These are phyloP conservation scores for Enteromius viviparus DNA, from an alignment of 2,797 vertebrate species.

Conservation along the genomic window DNA sequence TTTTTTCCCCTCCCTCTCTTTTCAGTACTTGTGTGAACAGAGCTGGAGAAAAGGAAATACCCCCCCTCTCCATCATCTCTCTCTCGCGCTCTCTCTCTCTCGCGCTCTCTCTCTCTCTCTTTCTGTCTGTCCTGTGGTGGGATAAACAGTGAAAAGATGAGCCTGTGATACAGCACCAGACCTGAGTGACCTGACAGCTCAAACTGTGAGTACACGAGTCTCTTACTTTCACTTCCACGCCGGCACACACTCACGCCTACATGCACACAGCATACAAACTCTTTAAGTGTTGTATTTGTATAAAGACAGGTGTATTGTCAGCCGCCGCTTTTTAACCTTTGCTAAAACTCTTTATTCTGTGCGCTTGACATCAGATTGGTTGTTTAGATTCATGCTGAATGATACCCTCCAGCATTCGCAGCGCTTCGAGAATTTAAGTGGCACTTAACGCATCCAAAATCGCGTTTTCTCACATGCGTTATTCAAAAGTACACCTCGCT, in stretches of 20 bases:
- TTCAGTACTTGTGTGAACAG: conserved; percentile 56
- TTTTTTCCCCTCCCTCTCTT: conserved; percentile 49
- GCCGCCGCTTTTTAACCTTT: conserved; percentile 6
- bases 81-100: conserved; percentile 26
- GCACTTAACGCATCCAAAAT: conserved; percentile 39
- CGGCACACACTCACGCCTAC: conserved; percentile 22
- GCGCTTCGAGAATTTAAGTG: conserved; percentile 39
- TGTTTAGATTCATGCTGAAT: conserved; percentile 22
- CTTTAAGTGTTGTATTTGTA: conserved; percentile 38
- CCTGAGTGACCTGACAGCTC: conserved; percentile 64
- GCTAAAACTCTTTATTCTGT: conserved; percentile 31
- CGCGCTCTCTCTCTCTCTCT: conserved; percentile 55
- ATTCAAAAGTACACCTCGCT: conserved; percentile 54
- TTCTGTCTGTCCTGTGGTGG: conserved; percentile 65
- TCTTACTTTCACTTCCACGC: conserved; percentile 56
- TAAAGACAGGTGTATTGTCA: not conserved
- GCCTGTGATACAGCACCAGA: conserved; percentile 62
- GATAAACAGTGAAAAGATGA: conserved; percentile 65
- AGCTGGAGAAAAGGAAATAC: conserved; percentile 56
- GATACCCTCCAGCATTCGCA: conserved; percentile 47
- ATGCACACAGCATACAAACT: conserved; percentile 17
- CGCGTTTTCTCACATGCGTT: conserved; percentile 40
- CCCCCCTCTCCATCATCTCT: conserved; percentile 50
- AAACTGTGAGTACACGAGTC: conserved; percentile 63
- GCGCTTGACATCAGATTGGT: not conserved